Evolutionary conservation across 1,140 invertebrate genomes (phyloP).

Genomic region (Penaeus chinensis): DNA sequence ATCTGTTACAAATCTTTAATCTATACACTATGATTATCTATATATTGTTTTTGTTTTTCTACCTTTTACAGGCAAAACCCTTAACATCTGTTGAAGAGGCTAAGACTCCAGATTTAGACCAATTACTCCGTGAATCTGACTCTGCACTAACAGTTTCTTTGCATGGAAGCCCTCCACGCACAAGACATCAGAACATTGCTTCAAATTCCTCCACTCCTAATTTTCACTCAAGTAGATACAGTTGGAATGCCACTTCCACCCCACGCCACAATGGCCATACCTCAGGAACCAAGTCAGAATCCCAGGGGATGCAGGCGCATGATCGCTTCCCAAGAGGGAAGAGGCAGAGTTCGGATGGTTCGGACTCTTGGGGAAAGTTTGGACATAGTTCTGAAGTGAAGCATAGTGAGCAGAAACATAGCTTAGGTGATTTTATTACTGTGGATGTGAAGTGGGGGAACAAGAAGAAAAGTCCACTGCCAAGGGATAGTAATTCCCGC

Average conservation of each 20-base stretch:
- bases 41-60: neutral
- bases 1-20: neutral
- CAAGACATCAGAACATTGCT: too few species aligned
- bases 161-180: too few species aligned
- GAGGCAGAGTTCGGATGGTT: neutral
- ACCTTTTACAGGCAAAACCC: neutral
- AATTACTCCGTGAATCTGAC: neutral
- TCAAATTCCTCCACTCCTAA: too few species aligned
- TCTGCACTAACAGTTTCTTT: neutral
- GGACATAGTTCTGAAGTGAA: conserved; percentile 5
- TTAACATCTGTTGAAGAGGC: neutral
- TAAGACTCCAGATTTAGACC: conserved; percentile 1
- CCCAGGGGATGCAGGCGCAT: too few species aligned
- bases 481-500: neutral
- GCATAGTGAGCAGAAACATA: conserved; percentile 45
- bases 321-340: neutral
- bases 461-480: conserved; percentile 39
- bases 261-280: too few species aligned
- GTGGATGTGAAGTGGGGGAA: conserved; percentile 17
- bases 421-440: conserved; percentile 43
- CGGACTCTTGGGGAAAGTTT: conserved; percentile 23
- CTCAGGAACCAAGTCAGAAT: too few species aligned
- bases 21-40: neutral
- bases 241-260: too few species aligned
- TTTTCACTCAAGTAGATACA: too few species aligned